A percentile compares a stretch with the other conserved stretches of the same genome.
Evolutionary conservation across 2,888 invertebrate species (phyloP).

Genomic region (Galerucella nymphaeae): DNA sequence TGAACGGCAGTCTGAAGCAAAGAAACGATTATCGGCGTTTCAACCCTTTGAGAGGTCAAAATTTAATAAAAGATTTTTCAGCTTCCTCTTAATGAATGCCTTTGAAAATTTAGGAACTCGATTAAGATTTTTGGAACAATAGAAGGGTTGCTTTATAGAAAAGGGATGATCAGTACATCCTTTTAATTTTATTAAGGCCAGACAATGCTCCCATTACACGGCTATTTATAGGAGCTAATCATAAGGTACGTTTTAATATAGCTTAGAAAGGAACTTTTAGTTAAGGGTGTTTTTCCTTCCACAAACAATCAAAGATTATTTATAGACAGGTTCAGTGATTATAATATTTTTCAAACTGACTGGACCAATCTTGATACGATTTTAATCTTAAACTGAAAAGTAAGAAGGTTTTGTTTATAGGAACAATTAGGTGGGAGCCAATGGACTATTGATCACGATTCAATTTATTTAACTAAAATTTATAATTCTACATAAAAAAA

Average conservation of each 20-base stretch:
- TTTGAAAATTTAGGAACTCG: conserved; percentile 40
- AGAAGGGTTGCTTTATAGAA: conserved; percentile 37
- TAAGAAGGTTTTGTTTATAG: no score
- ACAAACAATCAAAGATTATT: not conserved
- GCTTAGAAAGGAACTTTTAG: not conserved
- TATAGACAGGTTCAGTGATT: not conserved
- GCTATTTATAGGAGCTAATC: conserved; percentile 42
- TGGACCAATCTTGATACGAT: not conserved
- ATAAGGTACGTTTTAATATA: conserved; percentile 33
- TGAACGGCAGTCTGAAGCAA: not conserved
- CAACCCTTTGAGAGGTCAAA: conserved; percentile 48
- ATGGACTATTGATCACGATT: no score
- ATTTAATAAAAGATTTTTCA: conserved; percentile 48
- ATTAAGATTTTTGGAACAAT: conserved; percentile 41
- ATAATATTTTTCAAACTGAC: not conserved
- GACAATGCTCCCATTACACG: conserved; percentile 42
- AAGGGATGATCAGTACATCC: conserved; percentile 41
- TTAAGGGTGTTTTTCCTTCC: conserved; percentile 16
- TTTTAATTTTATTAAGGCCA: conserved; percentile 41
- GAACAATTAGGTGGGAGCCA: no score
- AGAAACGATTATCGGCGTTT: conserved; percentile 27
- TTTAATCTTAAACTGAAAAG: no score
- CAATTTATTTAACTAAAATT: no score
- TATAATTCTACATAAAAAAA: no score
- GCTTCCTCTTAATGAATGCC: conserved; percentile 44